Conservation (phyloP, 2,113 vertebrate genomes). For the Ictalurus punctatus region DNA sequence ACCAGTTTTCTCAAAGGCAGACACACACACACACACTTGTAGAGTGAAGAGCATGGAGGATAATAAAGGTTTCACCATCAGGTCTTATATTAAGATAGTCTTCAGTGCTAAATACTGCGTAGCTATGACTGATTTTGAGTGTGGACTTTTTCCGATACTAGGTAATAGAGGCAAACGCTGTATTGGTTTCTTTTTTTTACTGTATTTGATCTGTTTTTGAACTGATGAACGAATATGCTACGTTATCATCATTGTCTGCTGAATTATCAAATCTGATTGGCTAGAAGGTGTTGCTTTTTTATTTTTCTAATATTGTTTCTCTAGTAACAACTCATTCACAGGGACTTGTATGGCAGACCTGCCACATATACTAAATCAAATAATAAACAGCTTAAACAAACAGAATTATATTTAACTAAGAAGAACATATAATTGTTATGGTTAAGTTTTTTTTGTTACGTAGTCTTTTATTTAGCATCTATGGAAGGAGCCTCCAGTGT, state of each 20-base stretch:
- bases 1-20: not conserved
- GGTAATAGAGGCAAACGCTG: not conserved
- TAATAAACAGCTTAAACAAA: not conserved
- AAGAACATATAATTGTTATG: not conserved
- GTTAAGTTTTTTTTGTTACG: not conserved
- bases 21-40: not conserved
- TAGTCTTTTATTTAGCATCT: not conserved
- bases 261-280: not conserved
- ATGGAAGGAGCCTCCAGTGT: not conserved
- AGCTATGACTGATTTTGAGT: not conserved
- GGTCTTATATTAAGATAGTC: not conserved
- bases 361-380: not conserved
- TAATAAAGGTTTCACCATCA: not conserved
- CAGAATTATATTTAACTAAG: not conserved
- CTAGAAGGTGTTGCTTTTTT: not conserved
- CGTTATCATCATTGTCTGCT: too few species aligned
- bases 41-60: not conserved
- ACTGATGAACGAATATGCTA: not conserved
- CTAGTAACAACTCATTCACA: not conserved
- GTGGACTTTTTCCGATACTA: not conserved
- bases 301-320: not conserved
- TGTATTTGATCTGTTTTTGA: not conserved
- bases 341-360: not conserved
- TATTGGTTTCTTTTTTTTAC: not conserved
- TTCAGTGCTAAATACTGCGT: not conserved